phyloP scores from a whole-genome alignment of 2,797 vertebrate genomes.

The Rhynchonycteris naso region DNA sequence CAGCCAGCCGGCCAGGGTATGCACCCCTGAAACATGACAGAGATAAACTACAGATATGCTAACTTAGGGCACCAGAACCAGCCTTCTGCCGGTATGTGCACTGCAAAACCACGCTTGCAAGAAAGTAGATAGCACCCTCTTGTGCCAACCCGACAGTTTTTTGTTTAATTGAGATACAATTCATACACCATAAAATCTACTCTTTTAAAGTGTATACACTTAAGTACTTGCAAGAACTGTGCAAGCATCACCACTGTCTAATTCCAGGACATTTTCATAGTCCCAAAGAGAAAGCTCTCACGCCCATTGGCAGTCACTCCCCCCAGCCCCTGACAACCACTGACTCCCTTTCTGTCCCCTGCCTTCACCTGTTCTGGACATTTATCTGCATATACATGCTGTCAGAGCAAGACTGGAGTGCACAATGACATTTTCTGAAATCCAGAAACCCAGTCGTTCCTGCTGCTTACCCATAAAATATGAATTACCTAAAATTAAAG shows the following conservation, averaged over 20 bases:
- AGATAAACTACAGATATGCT: neutral
- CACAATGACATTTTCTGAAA: neutral
- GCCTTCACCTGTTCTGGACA: neutral
- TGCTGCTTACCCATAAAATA: neutral
- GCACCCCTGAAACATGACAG: neutral
- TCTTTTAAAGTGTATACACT: neutral
- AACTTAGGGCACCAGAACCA: neutral
- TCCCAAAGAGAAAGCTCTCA: neutral
- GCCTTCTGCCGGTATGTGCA: neutral
- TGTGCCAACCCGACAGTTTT: neutral
- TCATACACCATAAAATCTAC: neutral
- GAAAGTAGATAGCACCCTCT: neutral
- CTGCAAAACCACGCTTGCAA: neutral
- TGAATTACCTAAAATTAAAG: neutral
- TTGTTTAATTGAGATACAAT: neutral
- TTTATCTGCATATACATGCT: rapidly evolving
- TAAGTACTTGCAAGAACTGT: neutral
- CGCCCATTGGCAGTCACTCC: neutral
- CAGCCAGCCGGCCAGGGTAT: neutral
- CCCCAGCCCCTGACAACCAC: neutral
- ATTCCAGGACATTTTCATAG: neutral
- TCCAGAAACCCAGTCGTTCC: neutral
- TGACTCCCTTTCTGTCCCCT: neutral
- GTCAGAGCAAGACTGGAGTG: no score
- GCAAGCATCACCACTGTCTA: neutral